Evolutionary conservation across 2,113 vertebrate species (phyloP), one percentile per base, ranked within the genome.

Genomic region (Symphodus melops): DNA sequence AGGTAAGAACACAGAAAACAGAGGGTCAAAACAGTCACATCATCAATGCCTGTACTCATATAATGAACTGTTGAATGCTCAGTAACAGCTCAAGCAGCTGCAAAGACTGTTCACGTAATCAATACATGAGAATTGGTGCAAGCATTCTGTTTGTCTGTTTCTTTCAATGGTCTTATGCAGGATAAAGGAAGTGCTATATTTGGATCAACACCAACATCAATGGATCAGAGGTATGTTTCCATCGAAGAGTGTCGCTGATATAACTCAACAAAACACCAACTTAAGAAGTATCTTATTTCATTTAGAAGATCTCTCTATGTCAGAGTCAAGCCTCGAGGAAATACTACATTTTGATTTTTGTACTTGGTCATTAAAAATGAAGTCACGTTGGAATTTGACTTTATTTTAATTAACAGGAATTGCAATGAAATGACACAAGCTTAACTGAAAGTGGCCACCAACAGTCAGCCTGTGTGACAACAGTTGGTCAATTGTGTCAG

Each of bases 181-280:
- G 90, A 91, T 51, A 78, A 86, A 79, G 86, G 65, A 53, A 46
- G 58, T 7, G 21, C 76, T 81, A 44, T 78, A 23, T 73, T 53
- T 84, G 86, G 74, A 61, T 71, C 67, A 41, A 62, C 82, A 59
- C 71, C 83, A 44, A 48, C 81, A 55, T 86, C 82, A 62, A 79
- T 87, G 73, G 86, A 86, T 73, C 91, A 85, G 65, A 89, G 92
- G 91, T 93, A 92, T 65, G 82, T 54, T 57, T 8, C 48, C 36
- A 4, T 79, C 4, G 60, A 67, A 4, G 0, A 28, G 14, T 21
- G 9, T 33, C 5, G 41, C 39, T 37, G 37, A 25, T 2, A 9
- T 37, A 56, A 19, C 20, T 44, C n/a, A 1, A 48, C 0, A 49
- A 10, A 62, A 8, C 52, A 16, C 28, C 28, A 1, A 4, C 28